Conservation (phyloP, 2,113 vertebrate genomes). For the Hemibagrus wyckioides region DNA sequence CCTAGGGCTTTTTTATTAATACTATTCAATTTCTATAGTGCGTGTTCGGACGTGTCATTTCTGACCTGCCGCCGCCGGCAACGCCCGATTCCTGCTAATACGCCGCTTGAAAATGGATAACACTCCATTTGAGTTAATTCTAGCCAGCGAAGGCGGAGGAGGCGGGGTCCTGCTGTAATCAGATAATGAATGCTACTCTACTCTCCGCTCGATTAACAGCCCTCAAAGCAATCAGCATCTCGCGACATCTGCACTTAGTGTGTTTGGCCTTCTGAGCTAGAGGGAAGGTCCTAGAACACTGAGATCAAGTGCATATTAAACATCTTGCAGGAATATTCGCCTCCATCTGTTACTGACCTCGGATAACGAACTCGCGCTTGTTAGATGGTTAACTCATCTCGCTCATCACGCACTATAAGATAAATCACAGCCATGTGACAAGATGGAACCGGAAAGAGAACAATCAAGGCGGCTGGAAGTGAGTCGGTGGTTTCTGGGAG, state of each 20-base stretch:
- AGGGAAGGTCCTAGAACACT: conserved; percentile 15
- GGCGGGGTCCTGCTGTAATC: conserved; percentile 41
- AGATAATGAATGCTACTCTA: conserved; percentile 47
- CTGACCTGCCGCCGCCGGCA: conserved; percentile 45
- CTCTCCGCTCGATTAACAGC: conserved; percentile 53
- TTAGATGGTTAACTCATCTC: background rate
- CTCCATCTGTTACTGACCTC: background rate
- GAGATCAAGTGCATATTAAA: conserved; percentile 18
- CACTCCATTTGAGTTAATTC: conserved; percentile 56
- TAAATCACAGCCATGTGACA: background rate
- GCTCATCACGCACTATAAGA: background rate
- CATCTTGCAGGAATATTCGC: background rate
- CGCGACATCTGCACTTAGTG: conserved; percentile 22
- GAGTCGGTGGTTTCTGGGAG: background rate
- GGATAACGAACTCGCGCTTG: background rate
- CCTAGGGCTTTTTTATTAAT: no score
- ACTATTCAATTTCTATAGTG: conserved; percentile 21
- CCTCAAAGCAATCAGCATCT: conserved; percentile 43
- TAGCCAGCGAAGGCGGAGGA: conserved; percentile 44
- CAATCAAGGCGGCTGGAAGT: background rate
- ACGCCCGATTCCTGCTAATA: conserved; percentile 48
- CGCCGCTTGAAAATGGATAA: conserved; percentile 53
- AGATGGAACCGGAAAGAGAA: background rate
- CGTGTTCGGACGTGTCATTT: conserved; percentile 25
- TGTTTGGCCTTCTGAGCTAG: conserved; percentile 37